Conservation (phyloP, 2,888 invertebrate genomes). For the Deilephila porcellus region DNA sequence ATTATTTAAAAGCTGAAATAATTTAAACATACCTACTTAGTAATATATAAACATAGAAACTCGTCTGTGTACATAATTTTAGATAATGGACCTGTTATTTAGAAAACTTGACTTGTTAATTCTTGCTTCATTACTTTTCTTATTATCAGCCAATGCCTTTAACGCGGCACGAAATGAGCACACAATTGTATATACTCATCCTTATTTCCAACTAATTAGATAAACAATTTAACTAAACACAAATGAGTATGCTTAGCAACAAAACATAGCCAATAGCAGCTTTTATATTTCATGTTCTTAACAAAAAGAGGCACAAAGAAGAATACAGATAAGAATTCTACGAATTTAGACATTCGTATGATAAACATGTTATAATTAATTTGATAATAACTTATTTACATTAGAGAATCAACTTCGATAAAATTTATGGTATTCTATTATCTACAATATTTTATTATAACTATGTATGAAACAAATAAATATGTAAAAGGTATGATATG, state of each 20-base stretch:
- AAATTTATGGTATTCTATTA: background rate
- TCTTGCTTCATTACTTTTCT: constrained; percentile 25
- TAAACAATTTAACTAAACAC: background rate
- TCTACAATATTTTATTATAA: background rate
- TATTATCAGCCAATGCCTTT: constrained; percentile 19
- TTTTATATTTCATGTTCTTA: background rate
- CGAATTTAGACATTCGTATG: constrained; percentile 2
- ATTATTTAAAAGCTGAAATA: background rate
- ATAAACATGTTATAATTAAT: constrained; percentile 13
- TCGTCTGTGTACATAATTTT: constrained; percentile 15
- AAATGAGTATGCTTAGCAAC: no score
- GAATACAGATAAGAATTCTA: background rate
- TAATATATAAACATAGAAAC: constrained; percentile 10
- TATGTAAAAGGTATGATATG: no score
- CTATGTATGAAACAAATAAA: no score
- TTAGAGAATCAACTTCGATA: background rate
- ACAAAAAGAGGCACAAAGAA: background rate
- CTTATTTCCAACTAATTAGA: constrained; percentile 6
- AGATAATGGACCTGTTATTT: constrained; percentile 24
- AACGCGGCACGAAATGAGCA: constrained; percentile 6
- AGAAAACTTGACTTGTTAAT: constrained; percentile 19
- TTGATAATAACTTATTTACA: background rate
- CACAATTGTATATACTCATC: constrained; percentile 12
- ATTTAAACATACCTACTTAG: background rate
- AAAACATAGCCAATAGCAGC: background rate